Percentiles rank a stretch among this genome's conserved stretches.
phyloP scores from a whole-genome alignment of 1,140 invertebrate species.

The Grapholita molesta region DNA sequence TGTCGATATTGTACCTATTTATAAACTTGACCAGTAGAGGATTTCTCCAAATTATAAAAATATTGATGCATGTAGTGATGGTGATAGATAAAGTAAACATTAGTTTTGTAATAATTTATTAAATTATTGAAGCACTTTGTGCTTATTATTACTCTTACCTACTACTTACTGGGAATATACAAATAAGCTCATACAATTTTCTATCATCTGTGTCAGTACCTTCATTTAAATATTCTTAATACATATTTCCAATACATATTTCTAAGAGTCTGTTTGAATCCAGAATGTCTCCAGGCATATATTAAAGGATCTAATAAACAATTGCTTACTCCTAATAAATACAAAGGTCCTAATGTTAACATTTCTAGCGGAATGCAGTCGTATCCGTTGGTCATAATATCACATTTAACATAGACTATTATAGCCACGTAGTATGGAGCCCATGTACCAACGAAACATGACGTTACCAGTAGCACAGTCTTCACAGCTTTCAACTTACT shows the following conservation, averaged over 20 bases:
- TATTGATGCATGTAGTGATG: not conserved
- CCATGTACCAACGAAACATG: slow-evolving; percentile 42
- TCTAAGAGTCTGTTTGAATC: slow-evolving; percentile 34
- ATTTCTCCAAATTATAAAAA: too few species aligned
- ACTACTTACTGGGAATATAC: not conserved
- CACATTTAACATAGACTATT: slow-evolving; percentile 44
- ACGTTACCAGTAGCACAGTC: slow-evolving; percentile 37
- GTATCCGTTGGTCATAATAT: slow-evolving; percentile 39
- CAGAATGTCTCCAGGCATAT: slow-evolving; percentile 45
- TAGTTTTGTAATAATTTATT: not conserved
- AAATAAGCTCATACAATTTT: not conserved
- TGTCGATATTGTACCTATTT: too few species aligned
- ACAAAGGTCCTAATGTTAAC: slow-evolving; percentile 38
- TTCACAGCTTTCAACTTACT: slow-evolving; percentile 44
- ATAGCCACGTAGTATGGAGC: slow-evolving; percentile 40
- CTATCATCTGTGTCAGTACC: not conserved
- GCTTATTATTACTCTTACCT: not conserved
- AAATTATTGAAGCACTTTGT: not conserved
- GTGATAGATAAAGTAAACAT: not conserved
- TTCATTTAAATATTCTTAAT: not conserved
- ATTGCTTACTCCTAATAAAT: slow-evolving; percentile 38
- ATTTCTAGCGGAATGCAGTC: slow-evolving; percentile 40
- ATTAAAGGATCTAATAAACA: slow-evolving; percentile 41
- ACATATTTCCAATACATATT: slow-evolving; percentile 41
- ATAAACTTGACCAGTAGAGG: too few species aligned